Evolutionary conservation across 2,113 vertebrate genomes (phyloP).

Genomic region (cattle (Bos taurus)): ARS-UCD2.0 NC_037331.1:36105001-36105500

Average conservation of each 20-base stretch:
- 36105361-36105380: not conserved
- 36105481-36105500: slow-evolving; percentile 57
- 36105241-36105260: slow-evolving; percentile 33
- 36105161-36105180: not conserved
- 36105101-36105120: not conserved
- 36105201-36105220: slow-evolving; percentile 30
- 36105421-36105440: slow-evolving; percentile 41
- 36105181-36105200: not conserved
- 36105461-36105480: slow-evolving; percentile 67
- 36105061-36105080: not conserved
- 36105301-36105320: slow-evolving; percentile 43
- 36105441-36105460: slow-evolving; percentile 46
- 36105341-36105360: slow-evolving; percentile 25
- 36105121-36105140: not conserved
- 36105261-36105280: slow-evolving; percentile 39
- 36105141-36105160: not conserved
- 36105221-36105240: slow-evolving; percentile 41
- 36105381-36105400: not conserved
- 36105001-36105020: not conserved
- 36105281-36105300: slow-evolving; percentile 63
- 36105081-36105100: not conserved
- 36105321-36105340: slow-evolving; percentile 50
- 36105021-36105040: accelerated
- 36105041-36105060: not conserved
- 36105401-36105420: not conserved